These are phyloP conservation scores for Tachina fera DNA, from an alignment of 2,888 invertebrate species.

Conservation along the genomic window DNA sequence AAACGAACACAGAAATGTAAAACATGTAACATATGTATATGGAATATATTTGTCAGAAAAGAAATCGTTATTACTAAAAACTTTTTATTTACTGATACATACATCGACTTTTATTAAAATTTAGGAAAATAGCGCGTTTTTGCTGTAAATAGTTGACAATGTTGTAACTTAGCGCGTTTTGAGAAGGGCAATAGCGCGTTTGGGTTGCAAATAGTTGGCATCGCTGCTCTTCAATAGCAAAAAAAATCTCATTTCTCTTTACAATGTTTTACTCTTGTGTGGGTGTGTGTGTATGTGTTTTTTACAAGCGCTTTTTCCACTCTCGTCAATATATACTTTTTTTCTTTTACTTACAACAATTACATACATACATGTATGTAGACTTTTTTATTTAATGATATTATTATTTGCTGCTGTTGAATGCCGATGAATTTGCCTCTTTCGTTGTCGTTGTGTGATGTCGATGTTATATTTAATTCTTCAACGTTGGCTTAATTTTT, in stretches of 20 bases:
- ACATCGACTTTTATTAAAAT: too few relatives aligned
- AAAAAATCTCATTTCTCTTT: conserved; percentile 23
- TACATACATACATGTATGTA: too few relatives aligned
- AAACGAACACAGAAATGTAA: too few relatives aligned
- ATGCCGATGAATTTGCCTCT: conserved; percentile 2
- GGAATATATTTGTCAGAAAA: too few relatives aligned
- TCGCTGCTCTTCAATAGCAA: background rate
- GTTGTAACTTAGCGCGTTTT: too few relatives aligned
- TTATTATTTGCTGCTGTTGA: background rate
- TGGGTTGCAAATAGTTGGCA: too few relatives aligned
- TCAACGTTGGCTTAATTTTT: conserved; percentile 48
- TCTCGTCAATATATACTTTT: conserved; percentile 1
- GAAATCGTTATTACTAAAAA: too few relatives aligned
- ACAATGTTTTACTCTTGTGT: conserved; percentile 10
- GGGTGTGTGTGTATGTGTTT: background rate
- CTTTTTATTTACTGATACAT: too few relatives aligned
- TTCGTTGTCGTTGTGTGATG: background rate
- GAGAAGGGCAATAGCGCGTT: too few relatives aligned
- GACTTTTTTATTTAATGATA: conserved; percentile 7
- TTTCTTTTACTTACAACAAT: conserved; percentile 54
- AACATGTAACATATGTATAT: too few relatives aligned
- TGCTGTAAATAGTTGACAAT: too few relatives aligned
- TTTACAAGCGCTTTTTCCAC: background rate
- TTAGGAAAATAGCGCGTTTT: too few relatives aligned
- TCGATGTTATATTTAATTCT: conserved; percentile 26